Evolutionary conservation across 2,113 vertebrate species (phyloP).

Genomic region (Baryphthengus martii): DNA sequence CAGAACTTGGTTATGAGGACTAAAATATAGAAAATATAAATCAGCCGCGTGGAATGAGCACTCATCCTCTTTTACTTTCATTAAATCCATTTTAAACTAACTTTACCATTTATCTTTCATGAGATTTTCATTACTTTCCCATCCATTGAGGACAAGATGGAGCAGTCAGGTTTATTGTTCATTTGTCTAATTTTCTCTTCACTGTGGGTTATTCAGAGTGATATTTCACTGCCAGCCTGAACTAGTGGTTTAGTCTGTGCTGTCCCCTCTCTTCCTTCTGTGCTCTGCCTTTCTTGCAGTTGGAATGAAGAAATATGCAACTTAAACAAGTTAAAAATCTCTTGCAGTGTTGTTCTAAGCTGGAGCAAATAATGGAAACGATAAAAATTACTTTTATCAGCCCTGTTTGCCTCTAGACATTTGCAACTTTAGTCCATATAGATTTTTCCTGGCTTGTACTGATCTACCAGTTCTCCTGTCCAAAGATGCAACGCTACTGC

Average conservation of each 20-base stretch:
- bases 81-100: conserved; percentile 54
- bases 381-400: neutral
- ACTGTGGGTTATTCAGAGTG: neutral
- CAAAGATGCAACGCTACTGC: neutral
- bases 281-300: neutral
- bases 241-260: neutral
- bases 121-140: conserved; percentile 57
- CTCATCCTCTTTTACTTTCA: conserved; percentile 20
- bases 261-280: neutral
- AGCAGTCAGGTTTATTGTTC: conserved; percentile 42
- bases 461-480: neutral
- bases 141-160: conserved; percentile 2
- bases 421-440: neutral
- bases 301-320: neutral
- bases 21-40: conserved; percentile 40
- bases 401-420: neutral
- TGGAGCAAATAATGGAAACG: neutral
- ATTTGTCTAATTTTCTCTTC: conserved; percentile 59
- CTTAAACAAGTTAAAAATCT: neutral
- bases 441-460: neutral
- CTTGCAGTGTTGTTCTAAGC: neutral
- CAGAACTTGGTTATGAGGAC: conserved; percentile 20
- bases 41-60: neutral
- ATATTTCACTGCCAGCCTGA: conserved; percentile 7
- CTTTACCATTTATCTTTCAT: conserved; percentile 55